Evolutionary conservation across 92 coral and sea anemone genomes (phyloP).

Genomic region (Micromussa lordhowensis): DNA sequence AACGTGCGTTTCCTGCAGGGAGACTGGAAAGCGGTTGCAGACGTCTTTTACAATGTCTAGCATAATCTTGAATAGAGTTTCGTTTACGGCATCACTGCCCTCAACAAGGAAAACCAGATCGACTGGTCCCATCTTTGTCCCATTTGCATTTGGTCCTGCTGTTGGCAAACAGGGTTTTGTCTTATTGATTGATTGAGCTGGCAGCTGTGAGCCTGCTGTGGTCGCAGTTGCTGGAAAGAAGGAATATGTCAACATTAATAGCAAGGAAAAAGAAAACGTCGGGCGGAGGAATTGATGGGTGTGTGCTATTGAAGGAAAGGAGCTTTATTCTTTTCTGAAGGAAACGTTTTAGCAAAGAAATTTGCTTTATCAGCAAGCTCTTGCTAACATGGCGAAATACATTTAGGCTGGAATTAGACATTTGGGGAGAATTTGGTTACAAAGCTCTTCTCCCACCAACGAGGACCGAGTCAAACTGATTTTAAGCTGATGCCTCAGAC

Average conservation of each 20-base stretch:
- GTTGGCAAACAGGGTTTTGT: constrained; percentile 10
- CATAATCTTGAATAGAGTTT: constrained; percentile 65
- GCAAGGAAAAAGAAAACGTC: neutral
- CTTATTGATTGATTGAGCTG: constrained; percentile 19
- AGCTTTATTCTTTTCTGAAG: no score
- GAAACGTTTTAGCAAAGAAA: no score
- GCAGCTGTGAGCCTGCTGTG: constrained; percentile 18
- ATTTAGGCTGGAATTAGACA: no score
- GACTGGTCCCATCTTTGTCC: constrained; percentile 42
- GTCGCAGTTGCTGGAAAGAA: neutral
- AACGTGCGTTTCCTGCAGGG: constrained; percentile 68
- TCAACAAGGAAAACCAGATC: constrained; percentile 86
- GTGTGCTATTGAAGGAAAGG: no score
- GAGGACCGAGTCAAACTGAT: no score
- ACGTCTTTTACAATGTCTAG: constrained; percentile 75
- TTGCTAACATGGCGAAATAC: no score
- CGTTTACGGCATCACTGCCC: constrained; percentile 71
- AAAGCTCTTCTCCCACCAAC: no score
- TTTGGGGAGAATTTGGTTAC: no score
- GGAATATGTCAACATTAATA: neutral
- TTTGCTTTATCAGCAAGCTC: no score
- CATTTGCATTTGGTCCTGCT: constrained; percentile 16
- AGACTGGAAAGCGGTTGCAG: constrained; percentile 80
- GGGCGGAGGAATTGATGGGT: no score
- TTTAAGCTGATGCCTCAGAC: no score